phyloP scores from a whole-genome alignment of 2,888 invertebrate species.

The Sinopyrophorus schimmeli region DNA sequence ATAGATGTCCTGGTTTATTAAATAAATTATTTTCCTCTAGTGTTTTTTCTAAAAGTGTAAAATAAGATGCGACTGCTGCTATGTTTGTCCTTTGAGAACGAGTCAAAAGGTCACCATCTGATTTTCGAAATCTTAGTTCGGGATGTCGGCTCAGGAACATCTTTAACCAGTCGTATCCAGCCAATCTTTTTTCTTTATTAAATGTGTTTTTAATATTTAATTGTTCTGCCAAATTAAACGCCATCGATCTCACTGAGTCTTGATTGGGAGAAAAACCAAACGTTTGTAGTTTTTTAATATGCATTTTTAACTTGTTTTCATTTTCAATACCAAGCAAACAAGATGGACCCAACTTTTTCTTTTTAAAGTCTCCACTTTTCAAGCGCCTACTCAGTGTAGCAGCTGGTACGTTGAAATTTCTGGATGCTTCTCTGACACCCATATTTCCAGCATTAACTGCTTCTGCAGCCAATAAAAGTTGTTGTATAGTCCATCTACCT shows the following conservation, averaged over 20 bases:
- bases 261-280: constrained; percentile 18
- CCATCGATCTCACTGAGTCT: constrained; percentile 16
- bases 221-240: not conserved
- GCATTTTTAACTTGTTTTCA: not conserved
- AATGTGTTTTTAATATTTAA: constrained; percentile 5
- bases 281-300: constrained; percentile 18
- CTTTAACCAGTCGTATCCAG: constrained; percentile 23
- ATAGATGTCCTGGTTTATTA: constrained; percentile 8
- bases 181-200: constrained; percentile 4
- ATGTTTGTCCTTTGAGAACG: not conserved
- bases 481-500: too few relatives aligned
- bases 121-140: constrained; percentile 8
- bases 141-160: constrained; percentile 21
- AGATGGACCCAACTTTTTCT: too few relatives aligned
- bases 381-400: constrained; percentile 1
- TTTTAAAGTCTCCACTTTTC: too few relatives aligned
- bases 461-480: too few relatives aligned
- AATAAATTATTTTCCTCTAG: constrained; percentile 4
- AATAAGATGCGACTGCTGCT: not conserved
- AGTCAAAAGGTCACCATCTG: not conserved
- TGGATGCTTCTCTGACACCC: not conserved
- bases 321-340: not conserved
- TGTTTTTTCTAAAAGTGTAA: not conserved
- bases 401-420: constrained; percentile 1
- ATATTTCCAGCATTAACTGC: not conserved